phyloP scores from a whole-genome alignment of 1,140 invertebrate species.

The Cydia splendana region DNA sequence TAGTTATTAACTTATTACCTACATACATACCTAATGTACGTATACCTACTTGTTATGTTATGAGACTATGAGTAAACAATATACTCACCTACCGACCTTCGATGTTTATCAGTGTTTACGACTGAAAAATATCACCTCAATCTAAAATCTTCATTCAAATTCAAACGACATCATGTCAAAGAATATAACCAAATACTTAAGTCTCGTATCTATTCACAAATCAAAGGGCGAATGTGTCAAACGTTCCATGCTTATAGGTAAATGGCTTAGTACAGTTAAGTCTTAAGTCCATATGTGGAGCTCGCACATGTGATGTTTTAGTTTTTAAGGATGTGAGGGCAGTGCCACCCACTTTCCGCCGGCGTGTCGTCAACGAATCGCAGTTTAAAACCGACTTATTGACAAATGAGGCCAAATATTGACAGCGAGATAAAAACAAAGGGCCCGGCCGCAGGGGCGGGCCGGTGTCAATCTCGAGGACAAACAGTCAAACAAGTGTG shows the following conservation, averaged over 20 bases:
- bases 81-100: neutral
- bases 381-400: slow-evolving; percentile 58
- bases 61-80: neutral
- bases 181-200: slow-evolving; percentile 33
- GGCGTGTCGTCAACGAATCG: slow-evolving; percentile 52
- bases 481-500: slow-evolving; percentile 71
- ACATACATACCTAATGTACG: no score
- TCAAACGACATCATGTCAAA: slow-evolving; percentile 27
- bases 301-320: neutral
- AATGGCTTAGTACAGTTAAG: neutral
- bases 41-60: neutral
- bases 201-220: slow-evolving; percentile 43
- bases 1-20: no score
- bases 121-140: slow-evolving; percentile 14
- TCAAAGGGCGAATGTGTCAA: slow-evolving; percentile 43
- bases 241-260: slow-evolving; percentile 12
- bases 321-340: slow-evolving; percentile 33
- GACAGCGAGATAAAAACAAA: slow-evolving; percentile 71
- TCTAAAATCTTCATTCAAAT: slow-evolving; percentile 28
- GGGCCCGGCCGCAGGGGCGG: slow-evolving; percentile 49
- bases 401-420: slow-evolving; percentile 77
- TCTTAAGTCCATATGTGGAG: neutral
- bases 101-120: neutral
- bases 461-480: slow-evolving; percentile 70
- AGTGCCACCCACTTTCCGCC: slow-evolving; percentile 56